phyloP scores from a whole-genome alignment of 2,797 vertebrate species.

The Lacerta bilineata region DNA sequence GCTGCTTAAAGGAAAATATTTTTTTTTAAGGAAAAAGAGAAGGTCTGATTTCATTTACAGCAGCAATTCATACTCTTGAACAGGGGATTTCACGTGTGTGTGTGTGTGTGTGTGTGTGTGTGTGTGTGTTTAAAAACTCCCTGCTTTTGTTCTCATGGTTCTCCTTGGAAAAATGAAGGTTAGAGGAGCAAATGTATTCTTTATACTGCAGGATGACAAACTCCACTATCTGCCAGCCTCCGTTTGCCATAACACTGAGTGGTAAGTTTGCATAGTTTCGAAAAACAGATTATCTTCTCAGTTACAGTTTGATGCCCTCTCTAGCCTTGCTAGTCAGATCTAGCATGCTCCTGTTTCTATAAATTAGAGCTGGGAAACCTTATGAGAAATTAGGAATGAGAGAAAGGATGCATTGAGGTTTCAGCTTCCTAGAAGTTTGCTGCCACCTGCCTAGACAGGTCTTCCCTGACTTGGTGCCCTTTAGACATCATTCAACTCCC shows the following conservation, averaged over 20 bases:
- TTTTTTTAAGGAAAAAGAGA: background rate
- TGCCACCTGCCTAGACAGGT: background rate
- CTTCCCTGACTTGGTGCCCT: too few species aligned
- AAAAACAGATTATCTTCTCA: background rate
- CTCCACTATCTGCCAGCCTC: background rate
- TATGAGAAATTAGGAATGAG: background rate
- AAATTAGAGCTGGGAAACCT: background rate
- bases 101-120: background rate
- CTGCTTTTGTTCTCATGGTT: background rate
- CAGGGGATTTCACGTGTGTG: background rate
- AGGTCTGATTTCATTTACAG: constrained; percentile 28
- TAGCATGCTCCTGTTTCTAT: background rate
- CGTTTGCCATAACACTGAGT: background rate
- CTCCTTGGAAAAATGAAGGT: background rate
- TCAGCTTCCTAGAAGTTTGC: background rate
- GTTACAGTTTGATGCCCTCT: background rate
- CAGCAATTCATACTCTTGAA: constrained; percentile 2
- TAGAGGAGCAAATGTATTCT: background rate
- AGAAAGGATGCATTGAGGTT: background rate
- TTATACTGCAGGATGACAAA: background rate
- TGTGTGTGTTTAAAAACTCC: background rate
- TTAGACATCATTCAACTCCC: too few species aligned
- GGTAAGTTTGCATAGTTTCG: background rate
- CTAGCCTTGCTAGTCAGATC: background rate
- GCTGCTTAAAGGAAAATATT: constrained; percentile 38